Conservation (phyloP, 2,888 invertebrate species). For the Caenorhabditis plicata region DNA sequence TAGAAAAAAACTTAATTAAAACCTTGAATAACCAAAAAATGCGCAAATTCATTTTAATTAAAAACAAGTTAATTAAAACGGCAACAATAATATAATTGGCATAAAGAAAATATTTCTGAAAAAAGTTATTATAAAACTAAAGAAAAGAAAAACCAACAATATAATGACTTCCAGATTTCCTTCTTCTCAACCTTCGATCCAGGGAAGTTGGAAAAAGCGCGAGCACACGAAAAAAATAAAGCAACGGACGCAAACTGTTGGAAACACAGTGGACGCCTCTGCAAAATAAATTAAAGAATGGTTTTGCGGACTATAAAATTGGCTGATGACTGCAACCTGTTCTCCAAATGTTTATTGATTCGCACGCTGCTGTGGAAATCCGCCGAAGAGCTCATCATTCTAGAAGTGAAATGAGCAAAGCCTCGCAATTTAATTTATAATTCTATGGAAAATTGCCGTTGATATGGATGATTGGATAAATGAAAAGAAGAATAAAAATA, state of each 20-base stretch:
- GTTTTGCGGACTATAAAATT: no score
- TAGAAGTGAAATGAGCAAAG: no score
- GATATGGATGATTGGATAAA: no score
- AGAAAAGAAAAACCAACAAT: slow-evolving; percentile 4
- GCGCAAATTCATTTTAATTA: slow-evolving; percentile 42
- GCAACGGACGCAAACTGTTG: slow-evolving; percentile 43
- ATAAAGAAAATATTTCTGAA: slow-evolving; percentile 36
- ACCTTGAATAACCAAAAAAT: slow-evolving; percentile 40
- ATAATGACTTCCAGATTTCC: no score
- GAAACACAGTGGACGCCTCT: slow-evolving; percentile 50
- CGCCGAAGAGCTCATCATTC: no score
- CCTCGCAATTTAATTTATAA: no score
- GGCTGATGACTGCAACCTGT: no score
- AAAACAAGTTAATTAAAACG: slow-evolving; percentile 49
- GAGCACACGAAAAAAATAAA: slow-evolving; percentile 41
- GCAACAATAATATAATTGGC: slow-evolving; percentile 34
- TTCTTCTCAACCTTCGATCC: slow-evolving; percentile 16
- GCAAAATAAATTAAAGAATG: slow-evolving; percentile 13
- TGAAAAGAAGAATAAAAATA: no score
- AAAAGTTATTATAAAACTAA: neutral
- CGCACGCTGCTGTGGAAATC: no score
- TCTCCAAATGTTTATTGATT: no score
- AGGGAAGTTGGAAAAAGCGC: slow-evolving; percentile 48
- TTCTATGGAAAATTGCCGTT: no score
- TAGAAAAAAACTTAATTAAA: neutral